Evolutionary conservation across 2,888 invertebrate genomes (phyloP).

Genomic region (Tetrapedia diversipes): DNA sequence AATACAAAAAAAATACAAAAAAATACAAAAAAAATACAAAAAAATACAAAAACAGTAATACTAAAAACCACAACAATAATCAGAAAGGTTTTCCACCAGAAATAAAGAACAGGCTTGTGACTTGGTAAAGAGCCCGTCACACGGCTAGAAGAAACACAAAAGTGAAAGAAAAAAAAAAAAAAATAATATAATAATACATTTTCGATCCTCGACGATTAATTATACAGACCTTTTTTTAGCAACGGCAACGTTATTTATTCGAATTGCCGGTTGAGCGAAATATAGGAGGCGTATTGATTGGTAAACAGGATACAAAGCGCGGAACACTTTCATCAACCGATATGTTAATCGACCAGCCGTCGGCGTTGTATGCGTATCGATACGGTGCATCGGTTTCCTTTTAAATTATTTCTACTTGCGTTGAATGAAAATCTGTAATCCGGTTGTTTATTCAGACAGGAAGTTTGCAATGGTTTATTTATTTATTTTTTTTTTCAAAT

Average conservation of each 20-base stretch:
- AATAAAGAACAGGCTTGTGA: no score
- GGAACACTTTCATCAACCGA: slow-evolving; percentile 3
- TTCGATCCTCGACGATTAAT: slow-evolving; percentile 69
- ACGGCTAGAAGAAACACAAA: no score
- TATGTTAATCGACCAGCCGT: slow-evolving; percentile 19
- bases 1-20: no score
- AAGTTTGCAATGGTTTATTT: neutral
- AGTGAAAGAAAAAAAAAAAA: no score
- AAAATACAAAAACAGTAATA: no score
- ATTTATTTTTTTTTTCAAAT: neutral
- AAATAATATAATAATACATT: slow-evolving; percentile 77
- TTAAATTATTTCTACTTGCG: neutral
- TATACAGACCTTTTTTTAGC: slow-evolving; percentile 74
- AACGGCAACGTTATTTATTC: slow-evolving; percentile 20
- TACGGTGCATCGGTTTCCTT: neutral
- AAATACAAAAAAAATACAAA: no score
- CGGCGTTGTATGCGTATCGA: neutral
- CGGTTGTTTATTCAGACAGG: slow-evolving; percentile 6
- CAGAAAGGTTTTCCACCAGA: no score
- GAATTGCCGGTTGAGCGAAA: slow-evolving; percentile 46
- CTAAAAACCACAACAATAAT: no score
- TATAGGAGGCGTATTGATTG: slow-evolving; percentile 12
- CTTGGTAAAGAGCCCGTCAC: no score
- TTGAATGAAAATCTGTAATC: slow-evolving; percentile 1
- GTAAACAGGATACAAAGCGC: slow-evolving; percentile 35